A percentile compares a stretch with the other conserved stretches of the same genome.
phyloP scores from a whole-genome alignment of 1,140 invertebrate genomes.

The Helicoverpa zea region DNA sequence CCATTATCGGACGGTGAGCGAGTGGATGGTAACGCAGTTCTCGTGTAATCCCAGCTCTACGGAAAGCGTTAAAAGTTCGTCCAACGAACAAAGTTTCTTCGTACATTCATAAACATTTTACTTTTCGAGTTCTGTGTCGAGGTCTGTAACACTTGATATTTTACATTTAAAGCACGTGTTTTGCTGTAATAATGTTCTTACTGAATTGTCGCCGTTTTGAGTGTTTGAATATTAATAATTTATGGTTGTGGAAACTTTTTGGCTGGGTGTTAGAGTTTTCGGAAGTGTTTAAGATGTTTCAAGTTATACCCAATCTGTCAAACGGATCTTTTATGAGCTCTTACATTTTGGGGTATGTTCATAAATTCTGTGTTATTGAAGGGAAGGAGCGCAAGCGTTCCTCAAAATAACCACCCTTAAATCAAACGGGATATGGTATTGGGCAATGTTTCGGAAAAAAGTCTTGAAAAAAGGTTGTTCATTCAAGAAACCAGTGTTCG shows the following conservation, averaged over 20 bases:
- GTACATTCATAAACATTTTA: conserved; percentile 85
- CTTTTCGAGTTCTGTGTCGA: conserved; percentile 58
- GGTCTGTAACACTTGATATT: conserved; percentile 55
- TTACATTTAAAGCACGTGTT: conserved; percentile 56
- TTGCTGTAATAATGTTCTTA: conserved; percentile 43
- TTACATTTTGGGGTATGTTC: neutral
- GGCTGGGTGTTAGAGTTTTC: conserved; percentile 37
- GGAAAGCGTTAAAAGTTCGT: conserved; percentile 78
- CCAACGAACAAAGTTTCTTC: conserved; percentile 73
- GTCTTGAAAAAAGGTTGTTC: neutral
- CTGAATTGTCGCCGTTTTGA: conserved; percentile 11
- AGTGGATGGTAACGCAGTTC: conserved; percentile 75
- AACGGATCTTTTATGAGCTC: conserved; percentile 8
- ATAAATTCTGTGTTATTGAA: too few relatives aligned
- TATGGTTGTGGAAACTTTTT: conserved; percentile 32
- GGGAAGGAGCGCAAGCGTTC: neutral
- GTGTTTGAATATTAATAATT: conserved; percentile 42
- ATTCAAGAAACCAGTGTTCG: neutral
- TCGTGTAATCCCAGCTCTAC: conserved; percentile 76
- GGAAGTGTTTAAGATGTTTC: conserved; percentile 23
- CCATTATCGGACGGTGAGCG: conserved; percentile 64
- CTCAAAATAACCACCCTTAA: neutral
- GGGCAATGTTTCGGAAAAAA: neutral
- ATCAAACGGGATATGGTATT: neutral
- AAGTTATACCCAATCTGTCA: conserved; percentile 22